Base-by-base conservation (phyloP, 2,888 invertebrate species). In the Schizaphis graminum region DNA sequence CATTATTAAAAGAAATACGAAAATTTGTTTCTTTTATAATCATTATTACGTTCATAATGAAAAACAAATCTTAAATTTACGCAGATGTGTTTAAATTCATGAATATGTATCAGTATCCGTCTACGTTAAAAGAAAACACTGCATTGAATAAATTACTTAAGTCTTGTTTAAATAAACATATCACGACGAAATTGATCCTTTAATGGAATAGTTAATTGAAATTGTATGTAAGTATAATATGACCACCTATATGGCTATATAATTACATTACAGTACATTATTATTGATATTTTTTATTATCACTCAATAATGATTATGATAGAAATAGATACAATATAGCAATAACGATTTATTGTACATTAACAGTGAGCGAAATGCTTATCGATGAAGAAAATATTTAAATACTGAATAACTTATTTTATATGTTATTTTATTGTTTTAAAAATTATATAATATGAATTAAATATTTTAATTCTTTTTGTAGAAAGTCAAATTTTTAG, bases 201-300 rank as follows among this genome's bases (percentile, higher is more conserved):
- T 91, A 91, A 91, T 67, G 67, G 67, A 91, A 91, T 67, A 67
- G 67, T 77, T 67, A 67, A 91, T 67, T 91, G 90, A 91, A 91
- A 91, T 91, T 77, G 67, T 26, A 77, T 91, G 90, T 67, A 47
- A 90, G 61, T 67, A 47, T 90, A 91, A 91, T 77, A 35, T 61
- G 89, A 89, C 57, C 57, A 44, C 44, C 85, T 28, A 53, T 28
- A 53, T 47, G 44, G 44, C 44, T 47, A 8, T 88, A 56, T 56
- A 56, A 85, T 35, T 85, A 49, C n/a, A 87, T 87, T 87, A 87
- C 35, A 53, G 53, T 47, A 53, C 53, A 24, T 53, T 87, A 53
- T 87, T 87, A 87, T 87, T 87, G 35, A 87, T 53, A 87, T 87
- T 47, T 47, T 87, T 47, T 47, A 87, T 53, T 87, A 49, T 67